Conservation (phyloP, 1,140 invertebrate species). For the Drosophila oshimai region DNA sequence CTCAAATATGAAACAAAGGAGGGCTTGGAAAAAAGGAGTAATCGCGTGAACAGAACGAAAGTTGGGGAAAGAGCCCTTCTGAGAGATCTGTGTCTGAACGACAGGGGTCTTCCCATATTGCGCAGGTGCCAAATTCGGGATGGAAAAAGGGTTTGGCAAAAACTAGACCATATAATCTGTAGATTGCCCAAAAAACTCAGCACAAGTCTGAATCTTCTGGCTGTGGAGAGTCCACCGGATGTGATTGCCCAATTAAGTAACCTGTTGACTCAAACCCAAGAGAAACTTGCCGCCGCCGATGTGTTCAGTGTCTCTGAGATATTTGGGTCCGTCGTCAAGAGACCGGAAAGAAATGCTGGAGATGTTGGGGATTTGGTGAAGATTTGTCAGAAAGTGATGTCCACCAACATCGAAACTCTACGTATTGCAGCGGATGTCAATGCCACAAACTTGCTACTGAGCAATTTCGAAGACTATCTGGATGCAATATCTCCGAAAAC, state of each 20-base stretch:
- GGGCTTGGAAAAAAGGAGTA: conserved; percentile 1
- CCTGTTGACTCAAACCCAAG: conserved; percentile 18
- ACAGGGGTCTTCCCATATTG: conserved; percentile 27
- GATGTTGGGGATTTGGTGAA: conserved; percentile 2
- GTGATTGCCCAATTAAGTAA: conserved; percentile 10
- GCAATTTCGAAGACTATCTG: conserved; percentile 64
- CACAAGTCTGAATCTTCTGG: conserved; percentile 24
- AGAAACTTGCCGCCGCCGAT: conserved; percentile 48
- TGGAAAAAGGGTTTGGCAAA: conserved; percentile 28
- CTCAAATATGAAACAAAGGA: conserved; percentile 19
- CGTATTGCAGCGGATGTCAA: conserved; percentile 54
- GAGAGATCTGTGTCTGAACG: conserved; percentile 48
- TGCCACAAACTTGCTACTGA: conserved; percentile 61
- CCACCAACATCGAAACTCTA: conserved; percentile 38
- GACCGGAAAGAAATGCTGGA: conserved; percentile 1
- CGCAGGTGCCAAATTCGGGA: conserved; percentile 33
- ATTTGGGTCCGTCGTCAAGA: conserved; percentile 19
- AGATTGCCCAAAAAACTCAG: conserved; percentile 33
- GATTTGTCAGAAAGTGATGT: conserved; percentile 61
- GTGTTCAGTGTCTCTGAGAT: conserved; percentile 55
- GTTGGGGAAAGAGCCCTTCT: conserved; percentile 27
- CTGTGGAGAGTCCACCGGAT: neutral
- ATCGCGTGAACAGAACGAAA: conserved; percentile 34
- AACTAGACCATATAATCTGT: conserved; percentile 19
- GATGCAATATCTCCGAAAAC: conserved; percentile 44